Base-by-base conservation (phyloP, 2,113 vertebrate genomes). In the Cyanocitta stelleri region DNA sequence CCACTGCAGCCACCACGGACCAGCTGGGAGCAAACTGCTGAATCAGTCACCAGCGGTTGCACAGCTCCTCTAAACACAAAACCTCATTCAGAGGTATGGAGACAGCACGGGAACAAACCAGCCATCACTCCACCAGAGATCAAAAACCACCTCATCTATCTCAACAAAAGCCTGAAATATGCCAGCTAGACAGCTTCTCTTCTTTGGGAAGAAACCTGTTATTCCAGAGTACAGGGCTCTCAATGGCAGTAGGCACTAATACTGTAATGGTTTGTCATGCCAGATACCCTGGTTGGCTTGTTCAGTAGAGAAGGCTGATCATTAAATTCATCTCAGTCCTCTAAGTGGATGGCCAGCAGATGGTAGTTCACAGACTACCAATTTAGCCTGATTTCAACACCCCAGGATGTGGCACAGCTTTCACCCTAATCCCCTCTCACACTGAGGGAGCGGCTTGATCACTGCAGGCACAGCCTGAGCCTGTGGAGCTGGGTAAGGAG, bases 11-110 rank as follows among this genome's bases (percentile, higher is more conserved):
- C 83, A 81, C 77, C 48, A 9, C 17, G 10, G 59, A 24, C 6
- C 93, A 91, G 87, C 81, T 63, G 84, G 73, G 44, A 93, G 56
- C 39, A 66, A 91, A 88, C 17, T 64, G 95, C 96, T 94, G 88
- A 93, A 41, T 94, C 90, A 84, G 96, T 44, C 75, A 17, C 48
- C 14, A 0, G 79, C 1, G 10, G 81, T 30, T 23, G 52, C 85
- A 37, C 5, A 2, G 48, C 78, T 90, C 72, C 90, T 61, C 84
- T 9, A 0, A 73, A 81, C 90, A 90, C 72, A 90, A 88, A 96
- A 67, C 93, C 88, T 74, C 90, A 55, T 15, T 48, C 64, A 30
- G 90, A 81, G 69, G 55, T 35, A 80, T 0, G 16, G 82, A 72
- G 59, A 30, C 67, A 83, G 66, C 74, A 41, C 0, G 1, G 55